Conservation (phyloP, 2,797 vertebrate genomes). For the Calcarius lapponicus region DNA sequence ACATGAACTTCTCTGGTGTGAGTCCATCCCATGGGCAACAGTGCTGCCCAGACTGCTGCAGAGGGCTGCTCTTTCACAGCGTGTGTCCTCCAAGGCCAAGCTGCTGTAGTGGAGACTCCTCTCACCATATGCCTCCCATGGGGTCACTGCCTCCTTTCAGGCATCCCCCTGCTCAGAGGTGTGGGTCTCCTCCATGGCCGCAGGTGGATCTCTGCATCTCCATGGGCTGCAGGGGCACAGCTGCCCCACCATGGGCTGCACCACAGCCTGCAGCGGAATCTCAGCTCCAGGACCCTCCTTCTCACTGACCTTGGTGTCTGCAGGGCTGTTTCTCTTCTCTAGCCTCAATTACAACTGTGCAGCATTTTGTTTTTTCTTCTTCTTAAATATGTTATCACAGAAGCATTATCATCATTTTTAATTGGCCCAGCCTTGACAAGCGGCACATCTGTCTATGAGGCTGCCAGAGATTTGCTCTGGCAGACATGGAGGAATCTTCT, state of each 20-base stretch:
- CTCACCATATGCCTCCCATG: rapidly evolving
- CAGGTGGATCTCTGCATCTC: not conserved
- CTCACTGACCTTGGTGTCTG: not conserved
- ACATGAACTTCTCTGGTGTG: not conserved
- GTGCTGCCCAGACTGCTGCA: not conserved
- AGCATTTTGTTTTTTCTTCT: not conserved
- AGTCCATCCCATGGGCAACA: not conserved
- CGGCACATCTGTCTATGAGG: too few relatives aligned
- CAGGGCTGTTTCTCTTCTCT: not conserved
- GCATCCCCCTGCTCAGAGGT: not conserved
- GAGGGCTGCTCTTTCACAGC: not conserved
- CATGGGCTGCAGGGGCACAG: not conserved
- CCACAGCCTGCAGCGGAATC: rapidly evolving
- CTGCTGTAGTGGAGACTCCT: not conserved
- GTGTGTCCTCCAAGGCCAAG: not conserved
- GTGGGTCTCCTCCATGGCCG: not conserved
- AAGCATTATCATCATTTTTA: not conserved
- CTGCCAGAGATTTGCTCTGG: not conserved
- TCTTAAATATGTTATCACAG: not conserved
- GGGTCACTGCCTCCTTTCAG: not conserved
- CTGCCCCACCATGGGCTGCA: too few relatives aligned
- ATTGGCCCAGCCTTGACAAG: not conserved
- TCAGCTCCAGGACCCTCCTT: rapidly evolving
- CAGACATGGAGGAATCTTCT: not conserved
- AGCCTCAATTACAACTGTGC: not conserved